Conservation (phyloP, 2,888 invertebrate species). For the Fragum fragum region DNA sequence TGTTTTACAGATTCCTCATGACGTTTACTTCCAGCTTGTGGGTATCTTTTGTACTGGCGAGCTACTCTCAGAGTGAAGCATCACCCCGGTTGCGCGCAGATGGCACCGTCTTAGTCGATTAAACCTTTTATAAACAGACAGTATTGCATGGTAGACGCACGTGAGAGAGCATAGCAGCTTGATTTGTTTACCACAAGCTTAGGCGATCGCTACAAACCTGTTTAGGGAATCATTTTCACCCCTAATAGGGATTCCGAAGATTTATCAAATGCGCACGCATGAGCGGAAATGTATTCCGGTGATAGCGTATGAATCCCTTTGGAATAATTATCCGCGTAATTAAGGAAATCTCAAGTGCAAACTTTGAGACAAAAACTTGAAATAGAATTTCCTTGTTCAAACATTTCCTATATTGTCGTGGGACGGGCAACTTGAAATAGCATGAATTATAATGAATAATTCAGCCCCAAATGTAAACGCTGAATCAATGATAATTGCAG, state of each 20-base stretch:
- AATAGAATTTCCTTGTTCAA: constrained; percentile 17
- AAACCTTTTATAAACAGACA: constrained; percentile 25
- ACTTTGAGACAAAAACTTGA: constrained; percentile 4
- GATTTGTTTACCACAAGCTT: constrained; percentile 30
- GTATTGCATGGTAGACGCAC: constrained; percentile 3
- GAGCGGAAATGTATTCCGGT: constrained; percentile 19
- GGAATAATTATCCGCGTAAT: constrained; percentile 30
- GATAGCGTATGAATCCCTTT: constrained; percentile 21
- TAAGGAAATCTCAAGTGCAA: constrained; percentile 23
- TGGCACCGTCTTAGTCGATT: constrained; percentile 24
- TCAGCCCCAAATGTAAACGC: background rate
- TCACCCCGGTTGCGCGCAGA: no score
- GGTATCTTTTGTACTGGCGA: no score
- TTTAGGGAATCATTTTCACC: constrained; percentile 16
- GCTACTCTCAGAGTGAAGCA: no score
- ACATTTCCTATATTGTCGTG: background rate
- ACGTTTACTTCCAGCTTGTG: no score
- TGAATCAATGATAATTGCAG: background rate
- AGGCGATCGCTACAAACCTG: constrained; percentile 11
- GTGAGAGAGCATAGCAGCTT: constrained; percentile 16
- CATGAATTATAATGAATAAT: constrained; percentile 5
- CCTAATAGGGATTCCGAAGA: constrained; percentile 23
- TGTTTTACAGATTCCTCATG: no score
- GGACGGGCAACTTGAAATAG: background rate
- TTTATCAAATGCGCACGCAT: constrained; percentile 29